Evolutionary conservation across 1,140 invertebrate genomes (phyloP).

Genomic region (Zaprionus nigranus): DNA sequence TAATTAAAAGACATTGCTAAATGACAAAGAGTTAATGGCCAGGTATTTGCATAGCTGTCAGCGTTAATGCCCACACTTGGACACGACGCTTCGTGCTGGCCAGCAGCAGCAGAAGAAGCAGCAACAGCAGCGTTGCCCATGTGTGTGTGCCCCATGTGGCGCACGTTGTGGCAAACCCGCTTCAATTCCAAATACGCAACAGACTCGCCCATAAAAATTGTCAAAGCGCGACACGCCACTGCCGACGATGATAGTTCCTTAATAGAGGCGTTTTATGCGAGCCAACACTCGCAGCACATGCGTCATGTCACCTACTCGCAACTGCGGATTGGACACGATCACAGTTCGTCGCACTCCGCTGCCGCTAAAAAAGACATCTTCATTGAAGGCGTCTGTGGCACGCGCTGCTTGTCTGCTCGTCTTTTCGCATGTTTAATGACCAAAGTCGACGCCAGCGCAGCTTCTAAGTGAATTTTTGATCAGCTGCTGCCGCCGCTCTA

Average conservation of each 20-base stretch:
- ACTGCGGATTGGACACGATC: conserved; percentile 1
- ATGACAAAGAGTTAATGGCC: conserved; percentile 77
- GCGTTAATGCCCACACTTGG: conserved; percentile 77
- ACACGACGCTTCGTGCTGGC: conserved; percentile 12
- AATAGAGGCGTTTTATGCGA: conserved; percentile 79
- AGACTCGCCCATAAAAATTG: conserved; percentile 76
- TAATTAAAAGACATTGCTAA: conserved; percentile 82
- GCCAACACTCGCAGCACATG: conserved; percentile 64
- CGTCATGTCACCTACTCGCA: conserved; percentile 39
- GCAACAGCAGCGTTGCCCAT: not conserved
- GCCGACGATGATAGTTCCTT: conserved; percentile 61
- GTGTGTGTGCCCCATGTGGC: not conserved
- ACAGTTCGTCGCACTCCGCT: not conserved
- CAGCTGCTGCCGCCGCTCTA: conserved; percentile 8
- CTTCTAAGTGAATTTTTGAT: conserved; percentile 55
- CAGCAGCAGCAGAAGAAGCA: not conserved
- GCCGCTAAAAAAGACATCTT: conserved; percentile 39
- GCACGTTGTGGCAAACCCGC: not conserved
- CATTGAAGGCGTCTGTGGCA: conserved; percentile 43
- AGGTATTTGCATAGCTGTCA: conserved; percentile 79
- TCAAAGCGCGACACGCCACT: conserved; percentile 47
- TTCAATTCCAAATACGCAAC: conserved; percentile 69
- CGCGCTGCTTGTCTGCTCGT: conserved; percentile 48
- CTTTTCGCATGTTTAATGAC: conserved; percentile 71
- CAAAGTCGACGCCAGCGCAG: conserved; percentile 45